Evolutionary conservation across 2,113 vertebrate species (phyloP).

Genomic region (Sakesphorus luctuosus): DNA sequence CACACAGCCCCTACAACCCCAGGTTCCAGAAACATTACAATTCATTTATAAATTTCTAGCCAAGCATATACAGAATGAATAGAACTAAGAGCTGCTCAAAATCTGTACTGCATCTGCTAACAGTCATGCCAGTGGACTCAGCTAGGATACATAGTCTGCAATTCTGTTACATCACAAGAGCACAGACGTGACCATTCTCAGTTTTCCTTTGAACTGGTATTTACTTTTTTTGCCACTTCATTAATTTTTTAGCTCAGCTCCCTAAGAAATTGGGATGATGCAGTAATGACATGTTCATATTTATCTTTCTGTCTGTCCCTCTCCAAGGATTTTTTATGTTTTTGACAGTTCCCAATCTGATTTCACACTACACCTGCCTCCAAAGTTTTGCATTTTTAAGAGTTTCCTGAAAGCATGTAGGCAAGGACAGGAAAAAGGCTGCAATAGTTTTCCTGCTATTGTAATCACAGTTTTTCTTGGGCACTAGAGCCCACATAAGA

Average conservation of each 20-base stretch:
- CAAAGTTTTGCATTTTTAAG: background rate
- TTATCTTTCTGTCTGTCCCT: background rate
- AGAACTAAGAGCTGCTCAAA: background rate
- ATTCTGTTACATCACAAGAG: background rate
- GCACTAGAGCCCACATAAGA: background rate
- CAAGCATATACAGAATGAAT: background rate
- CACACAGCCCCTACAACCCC: background rate
- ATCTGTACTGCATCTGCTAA: background rate
- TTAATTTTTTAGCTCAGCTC: background rate
- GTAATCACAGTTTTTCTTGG: background rate
- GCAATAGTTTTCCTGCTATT: background rate
- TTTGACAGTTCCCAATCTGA: background rate
- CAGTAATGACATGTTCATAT: background rate
- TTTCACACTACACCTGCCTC: background rate
- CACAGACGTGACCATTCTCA: background rate
- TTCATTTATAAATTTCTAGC: background rate
- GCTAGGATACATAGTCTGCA: background rate
- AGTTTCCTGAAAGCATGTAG: background rate
- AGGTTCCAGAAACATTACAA: background rate
- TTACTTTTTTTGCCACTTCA: background rate
- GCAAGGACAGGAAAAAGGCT: background rate
- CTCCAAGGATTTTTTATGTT: background rate
- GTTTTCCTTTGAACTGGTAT: background rate
- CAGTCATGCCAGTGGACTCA: accelerated
- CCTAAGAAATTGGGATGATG: background rate